Conservation (phyloP, 2,888 invertebrate genomes). For the Nephrotoma flavescens region DNA sequence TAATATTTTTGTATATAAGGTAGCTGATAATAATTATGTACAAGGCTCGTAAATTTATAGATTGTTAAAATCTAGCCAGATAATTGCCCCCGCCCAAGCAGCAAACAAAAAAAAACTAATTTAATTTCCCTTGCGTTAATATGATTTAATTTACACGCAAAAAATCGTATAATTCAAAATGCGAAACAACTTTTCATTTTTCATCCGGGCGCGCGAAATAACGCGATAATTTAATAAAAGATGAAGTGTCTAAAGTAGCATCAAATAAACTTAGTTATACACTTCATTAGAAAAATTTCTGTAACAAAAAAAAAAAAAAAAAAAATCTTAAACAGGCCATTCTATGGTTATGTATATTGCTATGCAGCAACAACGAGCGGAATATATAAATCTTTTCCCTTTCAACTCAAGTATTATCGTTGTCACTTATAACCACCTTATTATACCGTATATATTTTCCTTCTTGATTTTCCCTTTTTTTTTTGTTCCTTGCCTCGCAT, state of each 20-base stretch:
- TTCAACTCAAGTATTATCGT: conserved; percentile 3
- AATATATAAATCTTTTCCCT: neutral
- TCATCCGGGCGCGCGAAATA: neutral
- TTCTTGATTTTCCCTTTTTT: neutral
- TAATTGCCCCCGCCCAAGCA: neutral
- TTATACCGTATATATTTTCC: neutral
- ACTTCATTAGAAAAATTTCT: conserved; percentile 1
- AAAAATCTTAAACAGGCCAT: neutral
- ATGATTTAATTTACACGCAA: neutral
- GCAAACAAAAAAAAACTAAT: neutral
- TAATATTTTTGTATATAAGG: neutral
- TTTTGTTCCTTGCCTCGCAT: neutral
- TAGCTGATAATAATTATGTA: neutral
- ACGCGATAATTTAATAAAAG: neutral
- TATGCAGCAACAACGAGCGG: neutral
- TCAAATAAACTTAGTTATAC: conserved; percentile 1
- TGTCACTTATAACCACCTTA: conserved; percentile 1
- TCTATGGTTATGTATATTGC: neutral
- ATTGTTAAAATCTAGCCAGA: neutral
- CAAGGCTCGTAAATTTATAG: neutral
- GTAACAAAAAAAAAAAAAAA: neutral
- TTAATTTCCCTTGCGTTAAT: neutral
- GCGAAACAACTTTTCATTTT: neutral
- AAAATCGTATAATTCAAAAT: neutral
- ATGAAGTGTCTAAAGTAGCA: neutral